Percentiles rank a stretch among this genome's conserved stretches.
Conservation (phyloP, 2,888 invertebrate species). For the Pandemis cinnamomeana region DNA sequence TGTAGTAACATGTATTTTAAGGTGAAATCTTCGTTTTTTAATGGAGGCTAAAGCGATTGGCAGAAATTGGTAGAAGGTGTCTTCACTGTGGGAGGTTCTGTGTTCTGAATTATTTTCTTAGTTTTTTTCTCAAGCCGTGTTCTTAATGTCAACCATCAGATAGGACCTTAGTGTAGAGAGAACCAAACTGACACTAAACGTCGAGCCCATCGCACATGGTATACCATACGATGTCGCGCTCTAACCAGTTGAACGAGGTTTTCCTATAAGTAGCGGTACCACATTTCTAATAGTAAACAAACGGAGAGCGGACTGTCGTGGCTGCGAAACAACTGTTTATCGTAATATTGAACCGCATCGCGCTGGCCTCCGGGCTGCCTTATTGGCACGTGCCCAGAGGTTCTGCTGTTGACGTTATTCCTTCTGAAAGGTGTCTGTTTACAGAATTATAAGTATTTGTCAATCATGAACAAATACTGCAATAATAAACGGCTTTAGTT, state of each 20-base stretch:
- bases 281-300: slow-evolving; percentile 60
- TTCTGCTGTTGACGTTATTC: slow-evolving; percentile 9
- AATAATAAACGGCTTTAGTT: neutral
- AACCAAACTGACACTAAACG: neutral
- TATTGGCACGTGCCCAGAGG: slow-evolving; percentile 34
- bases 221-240: neutral
- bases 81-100: no score
- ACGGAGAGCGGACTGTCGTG: slow-evolving; percentile 48
- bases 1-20: no score
- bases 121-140: no score
- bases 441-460: neutral
- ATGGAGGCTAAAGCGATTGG: no score
- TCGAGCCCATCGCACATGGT: neutral
- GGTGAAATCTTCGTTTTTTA: no score
- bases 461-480: neutral
- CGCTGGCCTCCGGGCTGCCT: slow-evolving; percentile 20
- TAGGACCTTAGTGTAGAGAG: neutral
- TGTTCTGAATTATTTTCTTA: no score
- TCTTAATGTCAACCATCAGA: no score
- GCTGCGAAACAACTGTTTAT: slow-evolving; percentile 39
- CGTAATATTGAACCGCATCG: slow-evolving; percentile 37
- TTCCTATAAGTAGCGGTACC: slow-evolving; percentile 37
- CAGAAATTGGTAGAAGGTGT: no score
- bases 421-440: neutral
- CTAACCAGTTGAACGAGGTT: slow-evolving; percentile 5